Conservation (phyloP, 2,797 vertebrate genomes). For the Sebastes reedi region DNA sequence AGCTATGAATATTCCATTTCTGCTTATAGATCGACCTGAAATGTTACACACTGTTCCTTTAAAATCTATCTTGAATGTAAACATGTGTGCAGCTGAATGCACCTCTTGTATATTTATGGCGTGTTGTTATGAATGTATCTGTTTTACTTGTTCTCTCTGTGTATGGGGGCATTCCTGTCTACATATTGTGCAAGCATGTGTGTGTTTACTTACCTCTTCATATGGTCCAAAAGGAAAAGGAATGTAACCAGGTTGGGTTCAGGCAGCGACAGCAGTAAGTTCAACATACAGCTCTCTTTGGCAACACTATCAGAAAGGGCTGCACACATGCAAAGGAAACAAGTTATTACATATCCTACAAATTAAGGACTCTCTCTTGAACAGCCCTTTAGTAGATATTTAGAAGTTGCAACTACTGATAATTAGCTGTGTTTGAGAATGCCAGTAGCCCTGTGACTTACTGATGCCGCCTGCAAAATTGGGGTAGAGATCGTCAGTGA, state of each 20-base stretch:
- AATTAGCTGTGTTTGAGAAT: accelerated
- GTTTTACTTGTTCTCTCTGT: not conserved
- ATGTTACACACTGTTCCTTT: too few species aligned
- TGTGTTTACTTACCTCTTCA: slow-evolving; percentile 88
- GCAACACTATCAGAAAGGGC: slow-evolving; percentile 96
- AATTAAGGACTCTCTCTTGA: not conserved
- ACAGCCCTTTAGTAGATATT: not conserved
- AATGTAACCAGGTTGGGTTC: slow-evolving; percentile 98
- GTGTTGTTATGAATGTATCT: not conserved
- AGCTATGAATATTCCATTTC: too few species aligned
- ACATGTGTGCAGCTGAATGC: not conserved
- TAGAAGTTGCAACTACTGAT: not conserved
- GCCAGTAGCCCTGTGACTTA: slow-evolving; percentile 69
- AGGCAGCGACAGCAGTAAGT: slow-evolving; percentile 94
- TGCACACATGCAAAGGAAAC: slow-evolving; percentile 53
- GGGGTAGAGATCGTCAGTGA: slow-evolving; percentile 96
- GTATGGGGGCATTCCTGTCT: not conserved
- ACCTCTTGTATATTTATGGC: not conserved
- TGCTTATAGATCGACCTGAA: too few species aligned
- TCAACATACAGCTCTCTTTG: slow-evolving; percentile 99
- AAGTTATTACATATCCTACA: not conserved
- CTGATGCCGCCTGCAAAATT: slow-evolving; percentile 97
- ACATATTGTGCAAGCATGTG: not conserved
- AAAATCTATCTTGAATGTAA: not conserved
- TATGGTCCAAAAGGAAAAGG: slow-evolving; percentile 96